Conservation (phyloP, 2,888 invertebrate species). For the Norana najaformis region DNA sequence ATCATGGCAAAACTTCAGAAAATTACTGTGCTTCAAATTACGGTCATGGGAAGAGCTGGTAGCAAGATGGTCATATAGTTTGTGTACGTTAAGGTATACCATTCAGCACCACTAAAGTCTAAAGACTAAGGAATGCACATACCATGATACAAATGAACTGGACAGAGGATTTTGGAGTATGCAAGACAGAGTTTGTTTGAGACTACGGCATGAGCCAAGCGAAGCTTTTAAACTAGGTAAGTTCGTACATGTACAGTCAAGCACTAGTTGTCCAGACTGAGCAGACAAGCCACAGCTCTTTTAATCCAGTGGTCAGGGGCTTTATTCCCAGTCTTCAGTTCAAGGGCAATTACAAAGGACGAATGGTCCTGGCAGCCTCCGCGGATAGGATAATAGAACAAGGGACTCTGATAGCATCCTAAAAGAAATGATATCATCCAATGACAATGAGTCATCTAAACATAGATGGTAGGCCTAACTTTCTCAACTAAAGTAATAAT, state of each 20-base stretch:
- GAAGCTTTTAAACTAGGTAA: background rate
- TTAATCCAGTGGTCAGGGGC: constrained; percentile 81
- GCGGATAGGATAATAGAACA: constrained; percentile 82
- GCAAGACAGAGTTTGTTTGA: too few species aligned
- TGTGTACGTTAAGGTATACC: background rate
- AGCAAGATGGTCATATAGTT: background rate
- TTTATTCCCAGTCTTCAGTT: constrained; percentile 75
- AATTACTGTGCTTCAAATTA: background rate
- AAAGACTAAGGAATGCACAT: background rate
- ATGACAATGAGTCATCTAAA: background rate
- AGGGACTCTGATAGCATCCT: constrained; percentile 76
- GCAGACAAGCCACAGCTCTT: constrained; percentile 78
- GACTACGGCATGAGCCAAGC: background rate
- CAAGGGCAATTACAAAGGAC: constrained; percentile 78
- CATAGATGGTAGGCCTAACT: too few species aligned
- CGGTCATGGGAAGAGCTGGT: background rate
- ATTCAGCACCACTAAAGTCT: background rate
- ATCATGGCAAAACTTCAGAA: background rate
- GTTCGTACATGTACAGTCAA: background rate
- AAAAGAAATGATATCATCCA: constrained; percentile 25
- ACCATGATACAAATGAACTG: background rate
- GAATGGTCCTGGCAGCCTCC: constrained; percentile 67
- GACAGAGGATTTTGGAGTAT: background rate
- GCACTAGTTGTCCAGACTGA: constrained; percentile 68
- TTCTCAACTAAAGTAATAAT: background rate